Base-by-base conservation (phyloP, 2,113 vertebrate species). In the Corapipo altera region DNA sequence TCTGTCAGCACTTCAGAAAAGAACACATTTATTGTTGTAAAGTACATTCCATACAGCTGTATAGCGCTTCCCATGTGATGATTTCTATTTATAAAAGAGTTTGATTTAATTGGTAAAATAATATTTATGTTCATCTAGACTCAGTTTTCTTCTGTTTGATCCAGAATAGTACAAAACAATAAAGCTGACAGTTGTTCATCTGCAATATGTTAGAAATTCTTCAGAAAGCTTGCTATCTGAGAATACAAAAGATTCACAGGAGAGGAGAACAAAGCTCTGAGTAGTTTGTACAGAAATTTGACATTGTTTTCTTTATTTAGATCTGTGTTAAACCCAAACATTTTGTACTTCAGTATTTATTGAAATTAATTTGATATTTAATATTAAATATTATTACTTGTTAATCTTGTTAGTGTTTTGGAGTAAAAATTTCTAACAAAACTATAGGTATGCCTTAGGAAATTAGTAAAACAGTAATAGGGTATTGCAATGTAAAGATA, bases 41-140 rank as follows among this genome's bases (percentile, higher is more conserved):
- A 93, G n/a, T 70, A 77, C n/a, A 62, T 92, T 92, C 20, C 51
- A 58, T 48, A 43, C 88, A 90, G 75, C 59, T 94, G 59, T 43
- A 65, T 3, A 79, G 26, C 1, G 3, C 32, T 94, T 88, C 72
- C 57, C 7, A 1, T 61, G 24, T 57, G 44, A 57, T 94, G 41
- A 59, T 54, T 92, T 80, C 28, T 83, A 80, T 59, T 78, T 91
- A 82, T 64, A 52, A 87, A 81, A 72, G 55, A 44, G 20, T 51
- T 59, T 85, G 21, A 89, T 96, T 95, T 88, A 93, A 91, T 90
- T 90, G 88, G 6, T 52, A 41, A 81, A 88, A 79, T 54, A 71
- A 51, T 39, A 21, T 48, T 93, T 93, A n/a, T 24, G 58, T 54
- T 94, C 72, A 66, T 69, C 11, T 61, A 62, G 26, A 37, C 20